Conservation (phyloP, 1,140 invertebrate genomes). For the Chrysomallon squamiferum region DNA sequence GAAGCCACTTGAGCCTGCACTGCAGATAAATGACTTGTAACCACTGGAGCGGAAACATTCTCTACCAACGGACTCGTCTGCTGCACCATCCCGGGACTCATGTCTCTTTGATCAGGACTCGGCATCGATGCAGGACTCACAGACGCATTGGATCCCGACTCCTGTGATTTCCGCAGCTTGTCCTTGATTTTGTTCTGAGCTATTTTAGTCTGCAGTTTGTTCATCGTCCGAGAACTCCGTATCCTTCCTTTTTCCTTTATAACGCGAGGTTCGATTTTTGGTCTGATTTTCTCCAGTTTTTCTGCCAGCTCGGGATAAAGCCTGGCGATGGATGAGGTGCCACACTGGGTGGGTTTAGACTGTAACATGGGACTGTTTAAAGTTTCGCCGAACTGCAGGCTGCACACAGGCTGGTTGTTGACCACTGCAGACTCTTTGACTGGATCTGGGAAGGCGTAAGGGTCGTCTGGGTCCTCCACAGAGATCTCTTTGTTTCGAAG, state of each 20-base stretch:
- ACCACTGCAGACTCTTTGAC: conserved; percentile 46
- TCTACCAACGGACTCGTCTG: too few species aligned
- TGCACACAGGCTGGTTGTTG: conserved; percentile 13
- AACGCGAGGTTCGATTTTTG: conserved; percentile 39
- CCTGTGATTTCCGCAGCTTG: conserved; percentile 59
- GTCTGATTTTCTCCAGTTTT: conserved; percentile 57
- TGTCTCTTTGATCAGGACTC: background rate
- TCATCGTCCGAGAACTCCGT: conserved; percentile 65
- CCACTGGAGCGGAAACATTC: too few species aligned
- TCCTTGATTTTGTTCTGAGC: conserved; percentile 66
- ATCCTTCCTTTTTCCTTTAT: conserved; percentile 46
- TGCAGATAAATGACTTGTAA: too few species aligned
- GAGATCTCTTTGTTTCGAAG: conserved; percentile 35
- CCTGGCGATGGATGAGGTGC: conserved; percentile 48
- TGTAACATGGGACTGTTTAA: conserved; percentile 11
- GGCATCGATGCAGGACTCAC: conserved; percentile 4
- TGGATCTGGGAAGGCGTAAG: conserved; percentile 70
- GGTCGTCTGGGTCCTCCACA: conserved; percentile 64
- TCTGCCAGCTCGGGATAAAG: conserved; percentile 62
- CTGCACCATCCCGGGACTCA: too few species aligned
- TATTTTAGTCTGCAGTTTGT: conserved; percentile 66
- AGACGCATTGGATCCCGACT: conserved; percentile 7
- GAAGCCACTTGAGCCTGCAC: too few species aligned
- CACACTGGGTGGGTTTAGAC: conserved; percentile 21
- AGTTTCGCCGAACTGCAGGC: conserved; percentile 13